phyloP scores from a whole-genome alignment of 2,888 invertebrate species.

The Tetrapedia diversipes region DNA sequence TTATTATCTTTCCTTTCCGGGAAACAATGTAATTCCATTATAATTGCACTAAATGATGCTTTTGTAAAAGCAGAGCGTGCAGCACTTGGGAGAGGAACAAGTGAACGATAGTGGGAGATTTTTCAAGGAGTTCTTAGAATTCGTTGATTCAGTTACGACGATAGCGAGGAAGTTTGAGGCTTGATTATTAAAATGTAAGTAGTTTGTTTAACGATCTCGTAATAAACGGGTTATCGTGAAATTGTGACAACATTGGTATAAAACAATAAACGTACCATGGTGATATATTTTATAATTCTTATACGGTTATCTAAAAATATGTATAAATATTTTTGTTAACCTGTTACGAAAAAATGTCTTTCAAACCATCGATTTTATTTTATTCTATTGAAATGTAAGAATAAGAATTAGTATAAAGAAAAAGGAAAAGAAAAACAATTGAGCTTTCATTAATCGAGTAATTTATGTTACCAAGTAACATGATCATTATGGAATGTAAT shows the following conservation, averaged over 20 bases:
- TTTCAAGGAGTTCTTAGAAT: background rate
- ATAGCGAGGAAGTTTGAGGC: background rate
- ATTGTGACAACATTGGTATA: background rate
- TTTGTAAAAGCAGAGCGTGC: background rate
- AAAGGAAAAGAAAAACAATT: too few relatives aligned
- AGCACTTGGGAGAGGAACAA: background rate
- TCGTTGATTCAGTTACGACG: background rate
- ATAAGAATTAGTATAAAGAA: background rate
- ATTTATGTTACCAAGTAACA: background rate
- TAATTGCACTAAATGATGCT: background rate
- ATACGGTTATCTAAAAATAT: background rate
- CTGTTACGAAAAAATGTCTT: constrained; percentile 11
- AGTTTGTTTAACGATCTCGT: background rate
- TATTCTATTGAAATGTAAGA: background rate
- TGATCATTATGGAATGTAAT: background rate
- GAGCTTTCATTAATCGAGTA: constrained; percentile 3
- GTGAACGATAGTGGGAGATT: background rate
- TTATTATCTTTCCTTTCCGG: background rate
- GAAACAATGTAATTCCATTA: background rate
- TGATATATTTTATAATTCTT: constrained; percentile 15
- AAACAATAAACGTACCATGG: background rate
- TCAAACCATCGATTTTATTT: background rate
- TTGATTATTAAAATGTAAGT: background rate
- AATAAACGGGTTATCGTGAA: background rate
- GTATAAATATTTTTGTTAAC: background rate